A percentile compares a stretch with the other conserved stretches of the same genome.
Conservation (phyloP, 2,888 invertebrate genomes). For the Pyrocoelia pectoralis region DNA sequence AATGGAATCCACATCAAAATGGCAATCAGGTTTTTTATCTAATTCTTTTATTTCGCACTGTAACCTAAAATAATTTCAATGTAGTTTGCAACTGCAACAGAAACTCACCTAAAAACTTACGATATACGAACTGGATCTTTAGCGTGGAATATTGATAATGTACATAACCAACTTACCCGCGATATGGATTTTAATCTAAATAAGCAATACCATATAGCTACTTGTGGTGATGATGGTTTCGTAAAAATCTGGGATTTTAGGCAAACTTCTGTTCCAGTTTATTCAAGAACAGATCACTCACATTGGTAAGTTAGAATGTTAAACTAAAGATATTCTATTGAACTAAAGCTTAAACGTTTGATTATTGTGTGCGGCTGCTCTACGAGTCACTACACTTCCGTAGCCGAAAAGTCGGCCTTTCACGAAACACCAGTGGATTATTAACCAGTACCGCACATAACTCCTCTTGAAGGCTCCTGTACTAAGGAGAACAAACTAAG, state of each 20-base stretch:
- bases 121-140: conserved; percentile 82
- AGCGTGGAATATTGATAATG: conserved; percentile 81
- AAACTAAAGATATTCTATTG: no score
- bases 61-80: conserved; percentile 5
- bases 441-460: no score
- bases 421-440: no score
- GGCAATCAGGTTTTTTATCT: conserved; percentile 75
- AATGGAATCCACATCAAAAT: conserved; percentile 96
- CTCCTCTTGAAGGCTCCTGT: no score
- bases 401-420: no score
- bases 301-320: conserved; percentile 72
- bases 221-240: conserved; percentile 95
- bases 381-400: no score
- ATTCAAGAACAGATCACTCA: conserved; percentile 83
- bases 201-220: conserved; percentile 91
- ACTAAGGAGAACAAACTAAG: no score
- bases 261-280: conserved; percentile 79
- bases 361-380: no score
- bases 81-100: conserved; percentile 85
- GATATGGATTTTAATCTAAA: conserved; percentile 98
- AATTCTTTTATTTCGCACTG: no score
- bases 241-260: conserved; percentile 97
- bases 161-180: conserved; percentile 88
- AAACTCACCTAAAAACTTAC: conserved; percentile 85
- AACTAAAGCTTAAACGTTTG: no score